Base-by-base conservation (phyloP, 2,113 vertebrate species). In the Geothlypis trichas region DNA sequence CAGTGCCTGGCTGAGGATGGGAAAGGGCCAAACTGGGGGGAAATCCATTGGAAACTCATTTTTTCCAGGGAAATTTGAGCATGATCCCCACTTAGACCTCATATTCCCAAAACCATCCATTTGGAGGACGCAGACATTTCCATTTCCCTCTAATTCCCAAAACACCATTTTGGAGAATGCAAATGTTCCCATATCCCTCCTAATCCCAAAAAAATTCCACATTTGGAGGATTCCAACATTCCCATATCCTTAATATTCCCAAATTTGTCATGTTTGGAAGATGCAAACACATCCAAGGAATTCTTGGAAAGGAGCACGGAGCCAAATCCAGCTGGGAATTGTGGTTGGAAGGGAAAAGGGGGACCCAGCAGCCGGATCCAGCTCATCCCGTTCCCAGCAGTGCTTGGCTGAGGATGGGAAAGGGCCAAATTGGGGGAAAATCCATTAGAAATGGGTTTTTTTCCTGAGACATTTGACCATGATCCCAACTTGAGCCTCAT, bases 111-210 rank as follows among this genome's bases (percentile, higher is more conserved):
- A 39, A n/a, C n/a, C 24, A 19, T 28, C 49, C 8, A 10, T 51
- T 51, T 31, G 39, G 61, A 41, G 27, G 17, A 24, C 24, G 47
- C n/a, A n/a, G n/a, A n/a, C n/a, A n/a, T n/a, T n/a, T n/a, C n/a
- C n/a, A n/a, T n/a, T n/a, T n/a, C n/a, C n/a, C n/a, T n/a, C n/a
- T n/a, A n/a, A n/a, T n/a, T n/a, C n/a, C n/a, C n/a, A n/a, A n/a
- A n/a, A n/a, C 0, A 3, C 0, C 0, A 0, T 1, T 37, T 35
- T 31, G 33, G 33, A 30, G n/a, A 9, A 31, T 49, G 0, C 7
- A 2, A 46, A 4, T 20, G 8, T 30, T 59, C 72, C 55, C 72
- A 23, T 4, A 37, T 59, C 33, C 11, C 33, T 46, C 26, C 4
- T 5, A 35, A n/a, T 42, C 28, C 39, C 20, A 7, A 58, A 58